Evolutionary conservation across 2,888 invertebrate species (phyloP), one percentile per base, ranked within the genome.

Genomic region (Stenodera caucasica): DNA sequence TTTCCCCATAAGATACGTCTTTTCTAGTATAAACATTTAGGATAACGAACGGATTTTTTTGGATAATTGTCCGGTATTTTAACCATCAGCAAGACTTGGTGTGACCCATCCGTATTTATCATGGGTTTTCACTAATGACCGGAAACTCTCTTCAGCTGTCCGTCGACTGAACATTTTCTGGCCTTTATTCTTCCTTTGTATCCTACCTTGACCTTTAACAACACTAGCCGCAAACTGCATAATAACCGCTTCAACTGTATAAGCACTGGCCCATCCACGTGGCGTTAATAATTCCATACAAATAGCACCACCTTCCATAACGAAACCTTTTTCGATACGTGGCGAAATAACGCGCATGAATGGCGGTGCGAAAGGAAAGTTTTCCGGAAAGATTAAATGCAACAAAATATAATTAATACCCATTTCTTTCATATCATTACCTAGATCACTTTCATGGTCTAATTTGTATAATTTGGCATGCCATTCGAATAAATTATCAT

Each of bases 71-170:
- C 9, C n/a, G 1, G 12, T n/a, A 32, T 54, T 11, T 88, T 89
- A 94, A 77, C 94, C 94, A 79, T 94, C 94, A 50, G 92, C 88
- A 64, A 93, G 83, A 14, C 92, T 88, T 26, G 93, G 93, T 26
- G 94, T 94, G 53, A 94, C 93, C 94, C 94, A 94, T 56, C 94
- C 94, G 77, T 93, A 94, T 77, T 94, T 94, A 77, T 94, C 93
- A 77, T 94, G 94, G 8, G 93, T 94, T 80, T 92, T 92, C 60
- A 94, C 93, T 68, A 94, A 84, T 59, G 91, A 92, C 70, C 92
- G 85, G 81, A 94, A 94, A 29, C 94, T 91, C 75, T 92, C 92
- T 78, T 94, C 94, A n/a, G 94, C 94, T 55, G 91, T 88, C 67
- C 91, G 85, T 67, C 86, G 84, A 70, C 85, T 90, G 79, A 92